Base-by-base conservation (phyloP, 1,140 invertebrate species). In the Cherax destructor region DNA sequence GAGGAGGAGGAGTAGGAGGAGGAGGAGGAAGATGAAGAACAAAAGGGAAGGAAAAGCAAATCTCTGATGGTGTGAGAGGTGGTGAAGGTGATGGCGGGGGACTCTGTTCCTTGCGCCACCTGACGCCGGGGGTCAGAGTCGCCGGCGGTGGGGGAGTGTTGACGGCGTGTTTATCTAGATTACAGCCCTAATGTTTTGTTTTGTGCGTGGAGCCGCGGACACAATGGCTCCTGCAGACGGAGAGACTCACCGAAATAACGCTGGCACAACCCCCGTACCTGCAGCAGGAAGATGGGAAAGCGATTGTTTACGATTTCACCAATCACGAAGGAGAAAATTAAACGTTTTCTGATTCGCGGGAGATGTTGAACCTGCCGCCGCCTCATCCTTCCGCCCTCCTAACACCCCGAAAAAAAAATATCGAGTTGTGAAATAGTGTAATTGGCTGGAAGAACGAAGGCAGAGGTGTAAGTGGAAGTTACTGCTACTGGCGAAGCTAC, bases 141-240 rank as follows among this genome's bases (percentile, higher is more conserved):
- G 52, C 41, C 30, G 30, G 52, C 41, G 77, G 77, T 49, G 77
- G 52, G 77, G 10, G 41, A 79, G 77, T n/a, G 77, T 79, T 79
- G n/a, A 50, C n/a, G 77, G 77, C 41, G 47, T 78, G 77, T 50
- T 50, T 79, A 79, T 50, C 52, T 41, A 41, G 30, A 41, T 41
- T 41, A n/a, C n/a, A n/a, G 30, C 30, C 30, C 30, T 1, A n/a
- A n/a, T n/a, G 30, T 41, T 41, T 41, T 41, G 0, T 41, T 41
- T 41, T 41, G 30, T 41, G 30, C n/a, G n/a, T n/a, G 30, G 30
- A 41, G 30, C 30, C 13, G 49, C 74, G n/a, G 4, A 77, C 7
- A 77, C 13, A 77, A 77, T 41, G n/a, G 24, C 13, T 13, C 7
- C n/a, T 4, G 77, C 77, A 79, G 18, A 69, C 30, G 30, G 30